phyloP scores from a whole-genome alignment of 2,888 invertebrate species.

The Tetropium fuscum region DNA sequence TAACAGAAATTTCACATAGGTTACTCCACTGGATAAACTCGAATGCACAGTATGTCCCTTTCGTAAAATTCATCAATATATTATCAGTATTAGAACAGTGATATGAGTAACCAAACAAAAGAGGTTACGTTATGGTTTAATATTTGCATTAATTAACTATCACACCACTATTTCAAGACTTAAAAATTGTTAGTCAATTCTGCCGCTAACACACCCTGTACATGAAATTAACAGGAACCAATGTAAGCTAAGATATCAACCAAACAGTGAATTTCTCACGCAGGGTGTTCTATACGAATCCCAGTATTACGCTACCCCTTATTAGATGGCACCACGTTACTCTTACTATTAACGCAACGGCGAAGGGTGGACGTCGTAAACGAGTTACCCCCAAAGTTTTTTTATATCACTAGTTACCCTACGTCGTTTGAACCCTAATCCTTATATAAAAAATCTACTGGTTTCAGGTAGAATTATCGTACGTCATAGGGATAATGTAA shows the following conservation, averaged over 20 bases:
- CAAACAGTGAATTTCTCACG: neutral
- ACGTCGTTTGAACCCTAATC: slow-evolving; percentile 25
- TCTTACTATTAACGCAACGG: neutral
- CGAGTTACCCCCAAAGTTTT: slow-evolving; percentile 34
- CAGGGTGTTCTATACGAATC: too few relatives aligned
- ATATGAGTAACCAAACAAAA: too few relatives aligned
- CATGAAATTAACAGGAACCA: neutral
- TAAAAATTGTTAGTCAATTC: neutral
- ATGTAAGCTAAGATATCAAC: slow-evolving; percentile 8
- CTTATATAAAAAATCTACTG: slow-evolving; percentile 25
- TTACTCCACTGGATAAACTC: too few relatives aligned
- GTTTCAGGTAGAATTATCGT: slow-evolving; percentile 18
- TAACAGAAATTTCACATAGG: too few relatives aligned
- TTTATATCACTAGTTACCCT: slow-evolving; percentile 11
- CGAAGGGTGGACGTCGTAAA: slow-evolving; percentile 15
- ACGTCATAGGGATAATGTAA: slow-evolving; percentile 1
- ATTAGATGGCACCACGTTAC: slow-evolving; percentile 27
- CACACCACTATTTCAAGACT: too few relatives aligned
- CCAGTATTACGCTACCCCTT: slow-evolving; percentile 21
- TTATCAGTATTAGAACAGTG: too few relatives aligned
- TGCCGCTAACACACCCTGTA: neutral
- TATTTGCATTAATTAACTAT: too few relatives aligned
- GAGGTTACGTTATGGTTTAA: too few relatives aligned
- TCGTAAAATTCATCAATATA: too few relatives aligned
- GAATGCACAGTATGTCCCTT: too few relatives aligned